Evolutionary conservation across 2,113 vertebrate species (phyloP).

Genomic region (Tachysurus vachellii): DNA sequence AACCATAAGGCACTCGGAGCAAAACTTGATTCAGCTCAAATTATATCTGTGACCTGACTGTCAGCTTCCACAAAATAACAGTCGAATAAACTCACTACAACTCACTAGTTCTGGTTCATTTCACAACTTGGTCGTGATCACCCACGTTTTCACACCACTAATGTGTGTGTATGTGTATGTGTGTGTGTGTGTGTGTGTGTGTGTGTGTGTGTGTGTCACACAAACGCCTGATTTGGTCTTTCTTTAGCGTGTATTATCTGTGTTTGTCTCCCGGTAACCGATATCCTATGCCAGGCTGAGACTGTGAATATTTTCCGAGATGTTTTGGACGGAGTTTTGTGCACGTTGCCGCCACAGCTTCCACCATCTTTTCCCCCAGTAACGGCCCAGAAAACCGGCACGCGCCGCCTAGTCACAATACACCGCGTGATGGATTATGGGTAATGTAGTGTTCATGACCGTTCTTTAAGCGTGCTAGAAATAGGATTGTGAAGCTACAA

Average conservation of each 20-base stretch:
- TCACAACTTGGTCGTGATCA: constrained; percentile 30
- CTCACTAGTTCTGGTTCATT: not conserved
- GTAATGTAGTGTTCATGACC: constrained; percentile 47
- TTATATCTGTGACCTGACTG: not conserved
- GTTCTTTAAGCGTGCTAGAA: rapidly evolving
- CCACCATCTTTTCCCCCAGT: constrained; percentile 77
- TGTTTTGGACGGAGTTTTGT: constrained; percentile 71
- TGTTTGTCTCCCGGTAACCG: constrained; percentile 72
- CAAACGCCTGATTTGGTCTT: not conserved
- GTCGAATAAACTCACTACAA: not conserved
- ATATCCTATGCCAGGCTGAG: constrained; percentile 67
- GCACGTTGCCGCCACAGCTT: constrained; percentile 68
- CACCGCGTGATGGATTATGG: constrained; percentile 30
- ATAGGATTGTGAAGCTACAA: too few species aligned
- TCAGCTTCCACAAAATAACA: constrained; percentile 3
- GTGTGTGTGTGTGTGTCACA: not conserved
- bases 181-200: not conserved
- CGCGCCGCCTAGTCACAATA: constrained; percentile 44
- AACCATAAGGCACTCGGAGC: constrained; percentile 13
- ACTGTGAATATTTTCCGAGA: constrained; percentile 62
- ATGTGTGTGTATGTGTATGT: not conserved
- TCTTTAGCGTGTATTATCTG: constrained; percentile 69
- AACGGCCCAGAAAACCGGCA: constrained; percentile 55
- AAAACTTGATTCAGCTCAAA: not conserved
- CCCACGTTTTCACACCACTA: constrained; percentile 42